phyloP scores from a whole-genome alignment of 1,140 invertebrate species.

The Aplysia californica region DNA sequence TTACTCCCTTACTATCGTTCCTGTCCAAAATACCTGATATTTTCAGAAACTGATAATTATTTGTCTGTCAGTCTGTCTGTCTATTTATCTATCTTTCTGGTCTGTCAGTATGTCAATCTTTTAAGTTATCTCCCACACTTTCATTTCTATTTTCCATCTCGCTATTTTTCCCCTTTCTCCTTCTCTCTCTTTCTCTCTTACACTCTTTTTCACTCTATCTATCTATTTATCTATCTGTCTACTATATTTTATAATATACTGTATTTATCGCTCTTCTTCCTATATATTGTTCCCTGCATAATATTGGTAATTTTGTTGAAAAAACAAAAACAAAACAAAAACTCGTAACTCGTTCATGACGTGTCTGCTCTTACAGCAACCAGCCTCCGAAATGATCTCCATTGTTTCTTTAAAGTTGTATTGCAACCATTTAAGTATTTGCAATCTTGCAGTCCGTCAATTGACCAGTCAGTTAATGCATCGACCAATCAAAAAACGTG shows the following conservation, averaged over 20 bases:
- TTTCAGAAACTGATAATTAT: no score
- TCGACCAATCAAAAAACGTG: no score
- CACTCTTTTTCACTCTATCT: background rate
- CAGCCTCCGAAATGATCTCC: no score
- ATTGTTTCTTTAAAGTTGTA: no score
- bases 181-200: background rate
- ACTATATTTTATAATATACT: background rate
- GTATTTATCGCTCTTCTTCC: background rate
- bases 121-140: background rate
- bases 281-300: background rate
- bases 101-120: background rate
- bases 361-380: background rate
- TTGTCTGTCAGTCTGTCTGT: background rate
- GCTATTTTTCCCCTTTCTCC: background rate
- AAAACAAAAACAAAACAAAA: background rate
- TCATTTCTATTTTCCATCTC: background rate
- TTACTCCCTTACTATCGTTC: background rate
- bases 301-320: background rate
- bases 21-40: no score
- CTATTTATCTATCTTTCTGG: constrained; percentile 2
- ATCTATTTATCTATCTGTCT: no score
- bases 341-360: background rate
- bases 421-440: no score
- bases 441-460: no score
- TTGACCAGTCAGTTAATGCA: no score